Evolutionary conservation across 2,797 vertebrate species (phyloP).

Genomic region (Platyrinchus mystaceus): DNA sequence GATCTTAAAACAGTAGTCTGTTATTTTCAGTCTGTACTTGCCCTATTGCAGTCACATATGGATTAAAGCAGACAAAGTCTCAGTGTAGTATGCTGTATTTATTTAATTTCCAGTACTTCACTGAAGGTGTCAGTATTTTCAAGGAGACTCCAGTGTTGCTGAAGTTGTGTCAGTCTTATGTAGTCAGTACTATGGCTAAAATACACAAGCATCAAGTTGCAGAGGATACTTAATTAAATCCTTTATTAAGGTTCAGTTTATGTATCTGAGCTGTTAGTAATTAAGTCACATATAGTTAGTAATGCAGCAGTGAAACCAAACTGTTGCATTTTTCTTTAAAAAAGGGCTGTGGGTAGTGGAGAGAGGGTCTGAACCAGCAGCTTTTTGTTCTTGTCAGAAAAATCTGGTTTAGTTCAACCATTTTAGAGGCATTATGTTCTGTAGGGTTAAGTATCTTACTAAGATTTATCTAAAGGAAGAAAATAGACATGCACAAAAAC

Average conservation of each 20-base stretch:
- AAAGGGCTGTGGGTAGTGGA: neutral
- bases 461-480: neutral
- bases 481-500: fast-evolving
- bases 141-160: neutral
- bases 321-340: conserved; percentile 20
- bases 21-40: neutral
- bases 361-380: neutral
- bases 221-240: neutral
- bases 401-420: neutral
- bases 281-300: neutral
- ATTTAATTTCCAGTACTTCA: conserved; percentile 45
- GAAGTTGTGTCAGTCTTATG: neutral
- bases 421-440: neutral
- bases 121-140: conserved; percentile 69
- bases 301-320: neutral
- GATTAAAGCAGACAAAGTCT: neutral
- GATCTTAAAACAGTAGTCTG: neutral
- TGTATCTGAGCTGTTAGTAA: neutral
- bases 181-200: neutral
- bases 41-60: neutral
- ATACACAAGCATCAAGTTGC: neutral
- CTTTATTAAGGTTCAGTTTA: neutral
- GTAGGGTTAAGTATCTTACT: neutral
- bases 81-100: neutral
- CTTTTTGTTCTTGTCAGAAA: neutral